Evolutionary conservation across 2,888 invertebrate species (phyloP), one percentile per base, ranked within the genome.

Genomic region (Agonopterix heracliana): DNA sequence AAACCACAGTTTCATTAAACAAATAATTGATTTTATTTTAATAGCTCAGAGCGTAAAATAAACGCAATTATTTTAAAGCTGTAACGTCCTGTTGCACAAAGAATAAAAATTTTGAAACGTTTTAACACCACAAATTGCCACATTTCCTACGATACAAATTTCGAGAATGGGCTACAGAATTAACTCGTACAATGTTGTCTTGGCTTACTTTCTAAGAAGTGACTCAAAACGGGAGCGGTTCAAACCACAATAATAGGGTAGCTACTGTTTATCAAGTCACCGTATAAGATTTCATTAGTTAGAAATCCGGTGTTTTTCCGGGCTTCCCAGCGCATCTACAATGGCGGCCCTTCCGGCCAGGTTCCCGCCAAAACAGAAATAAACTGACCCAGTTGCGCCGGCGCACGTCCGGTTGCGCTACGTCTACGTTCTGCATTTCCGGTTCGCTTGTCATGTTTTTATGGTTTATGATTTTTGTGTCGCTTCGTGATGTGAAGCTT

Each of bases 291-390:
- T 86, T 82, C 87, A 86, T 78, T 86, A 80, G 78, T 73, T 79
- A 79, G 83, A 86, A 87, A 82, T 83, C 84, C 85, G 80, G 77
- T 74, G 78, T 78, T 85, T 86, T 85, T 84, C 87, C 82, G 85
- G 84, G 84, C 77, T 83, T 80, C 85, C 84, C 81, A 64, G 74
- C 76, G 72, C 82, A 79, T 83, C 85, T 76, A 87, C 87, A 87
- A 87, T 87, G 85, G 85, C 81, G 83, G 66, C 80, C 74, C 75
- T 84, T 88, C 87, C 87, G 88, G 86, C 82, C 84, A 79, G 81
- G 83, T 85, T 88, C 87, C 85, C 87, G 87, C 86, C 88, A 84
- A 86, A 87, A 81, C 85, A 82, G 84, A 87, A 88, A 88, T 88
- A 88, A 81, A 75, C 80, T 86, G 87, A 86, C 87, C 87, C 72